A percentile compares a stretch with the other conserved stretches of the same genome.
phyloP scores from a whole-genome alignment of 2,113 vertebrate genomes.

The Odontesthes bonariensis region DNA sequence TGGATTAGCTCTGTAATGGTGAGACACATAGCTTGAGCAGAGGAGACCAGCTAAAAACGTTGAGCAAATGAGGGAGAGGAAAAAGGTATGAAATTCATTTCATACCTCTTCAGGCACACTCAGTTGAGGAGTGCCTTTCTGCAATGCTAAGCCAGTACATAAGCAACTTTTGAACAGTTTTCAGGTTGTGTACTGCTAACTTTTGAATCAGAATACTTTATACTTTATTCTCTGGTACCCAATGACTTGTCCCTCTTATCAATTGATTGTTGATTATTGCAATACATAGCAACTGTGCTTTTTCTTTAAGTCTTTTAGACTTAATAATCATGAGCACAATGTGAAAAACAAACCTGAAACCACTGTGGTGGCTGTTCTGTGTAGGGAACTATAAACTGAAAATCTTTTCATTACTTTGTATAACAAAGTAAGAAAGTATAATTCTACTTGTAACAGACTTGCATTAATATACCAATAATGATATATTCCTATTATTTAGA shows the following conservation, averaged over 20 bases:
- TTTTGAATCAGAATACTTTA: conserved; percentile 26
- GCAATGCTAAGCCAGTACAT: conserved; percentile 63
- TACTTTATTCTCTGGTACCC: background rate
- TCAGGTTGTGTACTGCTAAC: conserved; percentile 23
- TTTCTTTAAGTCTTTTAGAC: background rate
- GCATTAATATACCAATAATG: background rate
- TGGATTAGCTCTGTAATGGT: conserved; percentile 99
- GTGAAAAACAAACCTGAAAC: no score
- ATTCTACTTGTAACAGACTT: conserved; percentile 18
- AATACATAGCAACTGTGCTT: background rate
- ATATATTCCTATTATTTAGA: conserved; percentile 4
- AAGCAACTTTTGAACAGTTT: conserved; percentile 66
- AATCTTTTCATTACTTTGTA: background rate
- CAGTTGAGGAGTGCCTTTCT: conserved; percentile 64
- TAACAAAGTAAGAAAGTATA: conserved; percentile 20
- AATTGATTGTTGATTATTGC: background rate
- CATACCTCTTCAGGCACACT: conserved; percentile 97
- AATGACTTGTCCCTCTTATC: background rate
- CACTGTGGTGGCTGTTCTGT: no score
- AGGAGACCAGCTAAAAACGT: conserved; percentile 92
- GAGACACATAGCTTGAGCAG: conserved; percentile 94
- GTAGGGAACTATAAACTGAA: no score
- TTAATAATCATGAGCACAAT: background rate
- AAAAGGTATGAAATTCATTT: conserved; percentile 99
- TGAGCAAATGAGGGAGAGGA: conserved; percentile 91